A percentile compares a stretch with the other conserved stretches of the same genome.
Conservation (phyloP, 2,888 invertebrate genomes). For the Drosophila incognita region DNA sequence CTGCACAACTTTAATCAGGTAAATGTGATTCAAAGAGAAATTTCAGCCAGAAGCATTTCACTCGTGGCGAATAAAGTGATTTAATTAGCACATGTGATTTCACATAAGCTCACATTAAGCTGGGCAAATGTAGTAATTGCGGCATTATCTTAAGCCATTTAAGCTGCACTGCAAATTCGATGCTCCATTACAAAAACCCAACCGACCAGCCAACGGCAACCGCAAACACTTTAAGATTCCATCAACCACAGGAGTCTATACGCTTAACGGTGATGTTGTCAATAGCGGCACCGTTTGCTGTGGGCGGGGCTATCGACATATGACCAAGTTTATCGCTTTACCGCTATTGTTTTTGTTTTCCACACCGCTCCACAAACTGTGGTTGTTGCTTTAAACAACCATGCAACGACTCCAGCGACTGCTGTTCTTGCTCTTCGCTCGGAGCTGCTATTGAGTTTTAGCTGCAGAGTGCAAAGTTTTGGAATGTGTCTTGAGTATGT, state of each 20-base stretch:
- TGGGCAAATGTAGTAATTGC: conserved; percentile 26
- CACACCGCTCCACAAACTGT: conserved; percentile 35
- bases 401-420: conserved; percentile 3
- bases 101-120: conserved; percentile 18
- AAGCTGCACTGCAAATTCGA: conserved; percentile 40
- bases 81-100: conserved; percentile 21
- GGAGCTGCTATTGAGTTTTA: conserved; percentile 15
- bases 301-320: conserved; percentile 54
- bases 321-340: conserved; percentile 54
- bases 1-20: background rate
- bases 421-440: conserved; percentile 1
- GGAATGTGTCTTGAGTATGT: conserved; percentile 46
- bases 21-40: conserved; percentile 19
- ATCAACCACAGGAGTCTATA: conserved; percentile 44
- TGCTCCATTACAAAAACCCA: background rate
- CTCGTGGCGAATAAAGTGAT: background rate
- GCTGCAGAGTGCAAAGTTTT: conserved; percentile 45
- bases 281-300: conserved; percentile 31
- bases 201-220: background rate
- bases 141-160: conserved; percentile 53
- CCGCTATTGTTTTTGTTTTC: conserved; percentile 24
- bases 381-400: conserved; percentile 30
- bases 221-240: conserved; percentile 53
- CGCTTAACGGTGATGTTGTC: conserved; percentile 38
- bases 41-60: background rate